Percentiles rank a stretch among this genome's conserved stretches.
Conservation (phyloP, 1,140 invertebrate genomes). For the Himalopsyche phryganea region DNA sequence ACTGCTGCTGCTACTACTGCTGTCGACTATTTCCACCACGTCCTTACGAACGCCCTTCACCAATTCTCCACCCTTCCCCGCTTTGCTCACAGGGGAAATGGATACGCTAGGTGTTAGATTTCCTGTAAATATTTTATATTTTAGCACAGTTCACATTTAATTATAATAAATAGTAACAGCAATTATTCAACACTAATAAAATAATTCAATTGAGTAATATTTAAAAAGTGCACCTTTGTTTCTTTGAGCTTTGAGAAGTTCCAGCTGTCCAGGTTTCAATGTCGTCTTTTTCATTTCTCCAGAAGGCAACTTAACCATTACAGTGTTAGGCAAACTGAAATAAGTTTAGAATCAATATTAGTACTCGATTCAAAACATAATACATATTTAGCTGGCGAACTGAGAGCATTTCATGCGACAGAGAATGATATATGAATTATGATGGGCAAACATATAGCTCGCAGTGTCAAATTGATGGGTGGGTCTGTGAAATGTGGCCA, state of each 20-base stretch:
- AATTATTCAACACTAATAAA: neutral
- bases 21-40: constrained; percentile 64
- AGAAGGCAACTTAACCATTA: constrained; percentile 61
- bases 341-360: neutral
- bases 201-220: no score
- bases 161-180: neutral
- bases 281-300: constrained; percentile 53
- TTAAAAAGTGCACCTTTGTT: constrained; percentile 29
- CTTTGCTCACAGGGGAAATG: constrained; percentile 51
- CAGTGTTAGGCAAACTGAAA: constrained; percentile 53
- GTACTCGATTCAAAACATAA: no score
- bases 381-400: no score
- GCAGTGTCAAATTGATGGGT: no score
- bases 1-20: constrained; percentile 55
- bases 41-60: constrained; percentile 36
- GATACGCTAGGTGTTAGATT: constrained; percentile 54
- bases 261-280: constrained; percentile 44
- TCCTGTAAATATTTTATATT: constrained; percentile 10
- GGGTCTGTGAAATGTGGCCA: no score
- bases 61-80: constrained; percentile 33
- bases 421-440: no score
- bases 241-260: constrained; percentile 41
- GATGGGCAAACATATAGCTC: no score
- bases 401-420: no score
- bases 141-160: neutral